These are phyloP conservation scores for Acipenser oxyrinchus DNA, from an alignment of 2,797 vertebrate species.

Conservation along the genomic window DNA sequence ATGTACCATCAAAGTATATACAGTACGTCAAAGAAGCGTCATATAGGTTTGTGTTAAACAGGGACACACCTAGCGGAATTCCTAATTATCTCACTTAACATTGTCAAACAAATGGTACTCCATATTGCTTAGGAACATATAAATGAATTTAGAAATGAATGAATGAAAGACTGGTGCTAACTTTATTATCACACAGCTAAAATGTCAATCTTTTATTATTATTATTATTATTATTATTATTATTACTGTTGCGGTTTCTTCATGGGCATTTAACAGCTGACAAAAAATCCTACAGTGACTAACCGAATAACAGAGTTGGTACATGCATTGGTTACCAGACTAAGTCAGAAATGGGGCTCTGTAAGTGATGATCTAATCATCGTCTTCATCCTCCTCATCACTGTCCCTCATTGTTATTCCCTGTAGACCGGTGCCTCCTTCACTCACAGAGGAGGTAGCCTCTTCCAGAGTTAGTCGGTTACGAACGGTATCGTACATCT, in stretches of 20 bases:
- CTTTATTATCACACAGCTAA: constrained; percentile 91
- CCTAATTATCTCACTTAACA: constrained; percentile 87
- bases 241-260: constrained; percentile 67
- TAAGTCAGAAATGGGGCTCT: constrained; percentile 62
- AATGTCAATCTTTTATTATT: constrained; percentile 66
- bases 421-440: constrained; percentile 81
- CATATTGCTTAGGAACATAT: constrained; percentile 99
- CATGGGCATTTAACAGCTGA: constrained; percentile 87
- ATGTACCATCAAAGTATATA: constrained; percentile 86
- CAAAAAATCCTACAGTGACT: constrained; percentile 93
- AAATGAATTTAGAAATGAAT: constrained; percentile 85
- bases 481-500: constrained; percentile 95
- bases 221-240: constrained; percentile 13
- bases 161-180: constrained; percentile 83
- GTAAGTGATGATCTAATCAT: constrained; percentile 64
- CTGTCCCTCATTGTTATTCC: constrained; percentile 98
- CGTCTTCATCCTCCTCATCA: constrained; percentile 90
- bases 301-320: constrained; percentile 85
- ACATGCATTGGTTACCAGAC: constrained; percentile 95
- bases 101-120: constrained; percentile 94
- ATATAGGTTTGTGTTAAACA: constrained; percentile 87
- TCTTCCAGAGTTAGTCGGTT: constrained; percentile 93
- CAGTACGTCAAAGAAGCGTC: constrained; percentile 89
- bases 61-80: constrained; percentile 76
- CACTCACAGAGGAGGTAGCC: constrained; percentile 86